These are phyloP conservation scores for Atopsyche davidsoni DNA, from an alignment of 1,140 invertebrate genomes.

Conservation along the genomic window DNA sequence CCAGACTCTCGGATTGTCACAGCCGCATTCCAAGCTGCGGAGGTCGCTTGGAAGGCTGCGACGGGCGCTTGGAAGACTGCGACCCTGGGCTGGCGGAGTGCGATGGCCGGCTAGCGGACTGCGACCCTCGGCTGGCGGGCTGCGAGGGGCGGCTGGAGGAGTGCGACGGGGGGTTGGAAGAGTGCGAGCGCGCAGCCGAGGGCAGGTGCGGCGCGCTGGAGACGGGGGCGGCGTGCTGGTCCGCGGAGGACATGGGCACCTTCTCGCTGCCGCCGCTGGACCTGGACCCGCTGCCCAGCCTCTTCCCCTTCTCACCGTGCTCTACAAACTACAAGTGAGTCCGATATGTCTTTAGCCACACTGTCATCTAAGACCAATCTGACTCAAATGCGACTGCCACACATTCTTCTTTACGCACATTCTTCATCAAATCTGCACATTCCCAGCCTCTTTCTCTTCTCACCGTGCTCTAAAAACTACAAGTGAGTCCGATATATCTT, in stretches of 20 bases:
- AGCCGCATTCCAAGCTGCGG: not conserved
- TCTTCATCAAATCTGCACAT: too few species aligned
- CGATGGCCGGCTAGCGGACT: constrained; percentile 6
- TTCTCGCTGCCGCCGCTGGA: constrained; percentile 71
- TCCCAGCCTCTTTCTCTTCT: constrained; percentile 67
- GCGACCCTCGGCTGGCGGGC: constrained; percentile 8
- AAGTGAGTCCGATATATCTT: constrained; percentile 57
- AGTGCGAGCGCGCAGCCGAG: constrained; percentile 35
- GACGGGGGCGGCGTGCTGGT: constrained; percentile 49
- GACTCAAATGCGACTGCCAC: too few species aligned
- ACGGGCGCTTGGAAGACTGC: constrained; percentile 3
- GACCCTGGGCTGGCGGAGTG: not conserved
- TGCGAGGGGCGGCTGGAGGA: constrained; percentile 8
- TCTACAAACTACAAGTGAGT: constrained; percentile 63
- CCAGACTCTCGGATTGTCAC: not conserved
- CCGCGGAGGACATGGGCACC: constrained; percentile 71
- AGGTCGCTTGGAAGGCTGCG: constrained; percentile 10
- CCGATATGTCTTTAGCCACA: too few species aligned
- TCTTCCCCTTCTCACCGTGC: constrained; percentile 69
- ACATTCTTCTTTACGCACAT: too few species aligned
- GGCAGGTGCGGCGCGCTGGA: constrained; percentile 29
- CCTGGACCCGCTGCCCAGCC: constrained; percentile 65
- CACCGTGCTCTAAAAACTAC: constrained; percentile 60
- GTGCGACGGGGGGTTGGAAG: constrained; percentile 7
- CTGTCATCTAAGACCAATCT: too few species aligned